Conservation (phyloP, 2,113 vertebrate genomes). For the Pituophis catenifer region DNA sequence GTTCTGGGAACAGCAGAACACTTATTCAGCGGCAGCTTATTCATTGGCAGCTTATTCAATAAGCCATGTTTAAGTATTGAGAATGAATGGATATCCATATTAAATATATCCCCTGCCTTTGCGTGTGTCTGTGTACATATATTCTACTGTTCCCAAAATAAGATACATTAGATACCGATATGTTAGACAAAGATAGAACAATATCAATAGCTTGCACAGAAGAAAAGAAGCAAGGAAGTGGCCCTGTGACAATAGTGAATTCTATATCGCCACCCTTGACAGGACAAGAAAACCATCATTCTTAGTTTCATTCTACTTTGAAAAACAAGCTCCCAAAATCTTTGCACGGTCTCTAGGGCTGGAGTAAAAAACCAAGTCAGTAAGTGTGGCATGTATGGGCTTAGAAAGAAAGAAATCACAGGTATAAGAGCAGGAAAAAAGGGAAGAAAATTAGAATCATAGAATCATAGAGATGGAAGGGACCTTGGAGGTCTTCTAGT, state of each 20-base stretch:
- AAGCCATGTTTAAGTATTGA: neutral
- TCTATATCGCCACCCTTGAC: neutral
- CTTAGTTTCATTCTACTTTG: neutral
- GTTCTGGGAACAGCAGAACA: neutral
- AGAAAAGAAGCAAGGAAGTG: accelerated
- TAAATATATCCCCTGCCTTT: neutral
- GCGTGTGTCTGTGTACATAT: neutral
- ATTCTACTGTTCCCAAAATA: neutral
- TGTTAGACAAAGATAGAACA: neutral
- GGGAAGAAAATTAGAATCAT: neutral
- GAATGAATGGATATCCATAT: neutral
- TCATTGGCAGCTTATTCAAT: neutral
- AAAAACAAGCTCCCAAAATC: accelerated
- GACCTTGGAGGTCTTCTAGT: neutral
- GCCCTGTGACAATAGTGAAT: neutral
- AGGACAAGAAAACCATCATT: neutral
- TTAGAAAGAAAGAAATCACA: neutral
- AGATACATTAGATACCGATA: neutral
- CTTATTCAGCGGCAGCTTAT: neutral
- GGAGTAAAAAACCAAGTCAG: neutral
- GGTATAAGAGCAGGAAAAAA: neutral
- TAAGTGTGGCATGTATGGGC: neutral
- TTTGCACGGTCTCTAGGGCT: slow-evolving; percentile 13
- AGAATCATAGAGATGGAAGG: neutral
- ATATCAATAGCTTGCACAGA: accelerated